A percentile compares a stretch with the other conserved stretches of the same genome.
These are phyloP conservation scores for Ornithoptera priamus DNA, from an alignment of 2,888 invertebrate species.

Conservation along the genomic window DNA sequence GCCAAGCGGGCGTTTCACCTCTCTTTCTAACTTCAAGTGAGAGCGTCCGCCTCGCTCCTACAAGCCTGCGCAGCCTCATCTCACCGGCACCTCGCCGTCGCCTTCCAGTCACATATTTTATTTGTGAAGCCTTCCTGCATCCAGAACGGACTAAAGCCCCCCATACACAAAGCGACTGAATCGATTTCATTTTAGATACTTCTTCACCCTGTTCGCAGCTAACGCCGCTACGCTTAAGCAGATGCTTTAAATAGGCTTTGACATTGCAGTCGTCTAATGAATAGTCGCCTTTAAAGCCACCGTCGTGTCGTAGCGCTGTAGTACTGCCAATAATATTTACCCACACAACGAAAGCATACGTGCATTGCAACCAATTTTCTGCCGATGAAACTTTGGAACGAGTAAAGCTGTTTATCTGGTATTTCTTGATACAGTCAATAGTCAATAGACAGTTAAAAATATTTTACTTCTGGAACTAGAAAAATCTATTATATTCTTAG, in stretches of 20 bases:
- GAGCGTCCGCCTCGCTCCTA: constrained; percentile 48
- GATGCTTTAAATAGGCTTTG: constrained; percentile 22
- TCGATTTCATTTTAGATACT: constrained; percentile 30
- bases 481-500: not conserved
- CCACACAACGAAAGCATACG: constrained; percentile 61
- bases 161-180: constrained; percentile 55
- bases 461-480: not conserved
- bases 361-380: constrained; percentile 67
- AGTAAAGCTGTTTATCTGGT: constrained; percentile 50
- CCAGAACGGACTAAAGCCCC: constrained; percentile 68
- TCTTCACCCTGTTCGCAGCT: constrained; percentile 16
- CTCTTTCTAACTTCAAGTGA: constrained; percentile 45
- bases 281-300: constrained; percentile 52
- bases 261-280: constrained; percentile 46
- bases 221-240: constrained; percentile 11
- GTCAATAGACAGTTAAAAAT: not conserved
- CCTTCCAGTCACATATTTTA: constrained; percentile 80
- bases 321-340: constrained; percentile 75
- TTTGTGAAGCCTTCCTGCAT: constrained; percentile 78
- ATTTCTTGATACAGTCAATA: not conserved
- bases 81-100: constrained; percentile 76
- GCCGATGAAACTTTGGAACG: constrained; percentile 51
- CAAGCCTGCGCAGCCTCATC: constrained; percentile 72
- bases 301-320: constrained; percentile 62
- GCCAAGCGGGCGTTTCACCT: constrained; percentile 55